Base-by-base conservation (phyloP, 2,113 vertebrate species). In the Channa maculata region DNA sequence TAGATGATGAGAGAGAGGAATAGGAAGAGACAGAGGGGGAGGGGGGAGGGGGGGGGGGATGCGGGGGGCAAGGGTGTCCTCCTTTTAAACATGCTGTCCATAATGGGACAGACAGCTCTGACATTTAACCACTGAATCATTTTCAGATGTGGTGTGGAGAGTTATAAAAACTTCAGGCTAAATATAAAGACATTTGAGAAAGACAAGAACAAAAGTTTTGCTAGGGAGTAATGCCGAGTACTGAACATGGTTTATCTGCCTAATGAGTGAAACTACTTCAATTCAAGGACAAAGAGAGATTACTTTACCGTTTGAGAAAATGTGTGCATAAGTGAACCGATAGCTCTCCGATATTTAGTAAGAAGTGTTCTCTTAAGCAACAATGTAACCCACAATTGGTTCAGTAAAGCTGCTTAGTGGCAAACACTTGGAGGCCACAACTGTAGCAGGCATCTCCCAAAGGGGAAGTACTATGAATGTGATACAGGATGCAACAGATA, bases 71-170 rank as follows among this genome's bases (percentile, higher is more conserved):
- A 74, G 73, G 82, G 84, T 84, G 77, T 90, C 84, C 89, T 86
- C 87, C 79, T 61, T 92, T 92, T 90, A 91, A 93, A 92, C 86
- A 74, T 82, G 75, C 83, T 96, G 95, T 94, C 96, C 96, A 94
- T 95, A 94, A 96, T 96, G 90, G 94, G 88, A 92, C 43, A 37
- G 88, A 88, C 73, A 92, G 82, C 91, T 91, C 87, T 92, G 91
- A 92, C 92, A 92, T 92, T 93, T 91, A 89, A 89, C 89, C 86
- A 91, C 91, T 89, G 91, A 87, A 79, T 91, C 84, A 91, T 92
- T 90, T 90, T 89, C 86, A 88, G 87, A 89, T 58, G 80, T 14
- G 73, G 57, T 41, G 69, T n/a, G 55, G 65, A 58, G 59, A 57
- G 51, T 5, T 75, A 68, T 61, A 83, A 55, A 64, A 77, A 57